Percentiles rank a stretch among this genome's conserved stretches.
These are phyloP conservation scores for Andrena fulva DNA, from an alignment of 2,888 invertebrate genomes.

Conservation along the genomic window DNA sequence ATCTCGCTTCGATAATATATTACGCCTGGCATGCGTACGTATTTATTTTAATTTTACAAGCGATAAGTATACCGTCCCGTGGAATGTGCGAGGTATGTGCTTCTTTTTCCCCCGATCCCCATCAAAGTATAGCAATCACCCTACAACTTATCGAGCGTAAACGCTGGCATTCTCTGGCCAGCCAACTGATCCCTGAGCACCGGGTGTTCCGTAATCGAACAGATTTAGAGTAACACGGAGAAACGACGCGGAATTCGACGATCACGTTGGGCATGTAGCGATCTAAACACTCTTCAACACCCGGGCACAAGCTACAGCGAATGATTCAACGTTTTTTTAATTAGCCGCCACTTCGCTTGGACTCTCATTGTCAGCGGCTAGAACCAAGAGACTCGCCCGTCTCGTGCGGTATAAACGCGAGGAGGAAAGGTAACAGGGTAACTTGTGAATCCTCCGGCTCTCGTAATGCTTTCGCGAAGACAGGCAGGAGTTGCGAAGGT, in stretches of 20 bases:
- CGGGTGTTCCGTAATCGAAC: neutral
- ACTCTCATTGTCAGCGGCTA: constrained; percentile 24
- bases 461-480: constrained; percentile 77
- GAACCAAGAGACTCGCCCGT: constrained; percentile 66
- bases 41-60: constrained; percentile 45
- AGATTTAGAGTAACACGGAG: neutral
- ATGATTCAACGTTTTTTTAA: constrained; percentile 64
- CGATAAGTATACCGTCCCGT: constrained; percentile 20
- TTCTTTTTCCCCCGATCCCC: neutral
- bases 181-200: neutral
- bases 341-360: constrained; percentile 56
- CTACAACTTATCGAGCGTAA: neutral
- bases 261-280: neutral
- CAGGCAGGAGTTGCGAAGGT: constrained; percentile 76
- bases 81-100: neutral
- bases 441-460: constrained; percentile 78
- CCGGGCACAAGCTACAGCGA: neutral
- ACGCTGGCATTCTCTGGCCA: constrained; percentile 2
- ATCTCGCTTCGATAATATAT: constrained; percentile 47
- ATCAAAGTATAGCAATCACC: neutral
- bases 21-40: constrained; percentile 21
- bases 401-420: constrained; percentile 61
- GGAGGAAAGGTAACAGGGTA: constrained; percentile 71
- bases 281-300: neutral
- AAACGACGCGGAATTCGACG: neutral